These are phyloP conservation scores for Loriculus beryllinus DNA, from an alignment of 2,797 vertebrate genomes.

Conservation along the genomic window DNA sequence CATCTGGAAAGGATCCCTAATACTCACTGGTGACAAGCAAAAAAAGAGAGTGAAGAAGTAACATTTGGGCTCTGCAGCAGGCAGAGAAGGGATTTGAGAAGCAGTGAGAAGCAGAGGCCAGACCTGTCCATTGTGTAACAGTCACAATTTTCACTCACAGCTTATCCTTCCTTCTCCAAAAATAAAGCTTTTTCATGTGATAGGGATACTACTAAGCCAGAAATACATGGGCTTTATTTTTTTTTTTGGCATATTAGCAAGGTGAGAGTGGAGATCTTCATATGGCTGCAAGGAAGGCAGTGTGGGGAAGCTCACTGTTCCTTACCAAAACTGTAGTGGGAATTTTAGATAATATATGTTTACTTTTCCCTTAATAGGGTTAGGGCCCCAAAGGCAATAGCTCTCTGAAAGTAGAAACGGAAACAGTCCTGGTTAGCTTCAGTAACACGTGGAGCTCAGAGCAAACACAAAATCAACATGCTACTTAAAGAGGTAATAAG, in stretches of 20 bases:
- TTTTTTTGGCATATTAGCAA: conserved; percentile 9
- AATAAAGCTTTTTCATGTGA: conserved; percentile 22
- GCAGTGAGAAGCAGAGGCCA: background rate
- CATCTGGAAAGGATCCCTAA: conserved; percentile 1
- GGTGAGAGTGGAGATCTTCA: conserved; percentile 13
- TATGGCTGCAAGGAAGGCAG: background rate
- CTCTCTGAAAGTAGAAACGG: background rate
- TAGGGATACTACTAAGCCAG: conserved; percentile 3
- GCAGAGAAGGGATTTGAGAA: background rate
- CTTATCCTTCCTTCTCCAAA: conserved; percentile 37
- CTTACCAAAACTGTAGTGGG: conserved; percentile 13
- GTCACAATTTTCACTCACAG: background rate
- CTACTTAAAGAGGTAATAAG: conserved; percentile 42
- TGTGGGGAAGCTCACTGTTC: fast-evolving
- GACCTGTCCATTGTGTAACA: conserved; percentile 12
- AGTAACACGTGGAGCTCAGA: background rate
- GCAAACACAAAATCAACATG: conserved; percentile 38
- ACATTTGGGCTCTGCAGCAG: conserved; percentile 1
- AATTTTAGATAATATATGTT: conserved; percentile 11
- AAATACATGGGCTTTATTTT: background rate
- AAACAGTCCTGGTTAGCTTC: conserved; percentile 1
- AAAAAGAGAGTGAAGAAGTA: background rate
- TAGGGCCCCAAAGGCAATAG: conserved; percentile 28
- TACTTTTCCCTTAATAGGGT: conserved; percentile 42
- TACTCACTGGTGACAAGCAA: background rate